Evolutionary conservation across 2,113 vertebrate genomes (phyloP).

Genomic region (Tragelaphus strepsiceros): DNA sequence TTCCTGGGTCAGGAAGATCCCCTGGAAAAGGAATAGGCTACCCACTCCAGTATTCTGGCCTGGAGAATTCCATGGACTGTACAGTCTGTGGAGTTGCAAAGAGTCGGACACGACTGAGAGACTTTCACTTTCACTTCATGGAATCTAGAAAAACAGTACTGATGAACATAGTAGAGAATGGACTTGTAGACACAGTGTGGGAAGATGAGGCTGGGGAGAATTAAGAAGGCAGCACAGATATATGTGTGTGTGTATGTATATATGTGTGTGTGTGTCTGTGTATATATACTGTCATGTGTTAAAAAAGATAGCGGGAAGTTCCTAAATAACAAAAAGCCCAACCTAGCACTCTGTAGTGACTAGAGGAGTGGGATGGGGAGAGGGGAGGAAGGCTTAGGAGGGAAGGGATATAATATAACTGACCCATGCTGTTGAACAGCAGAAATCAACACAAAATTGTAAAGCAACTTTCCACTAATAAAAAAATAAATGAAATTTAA

Average conservation of each 20-base stretch:
- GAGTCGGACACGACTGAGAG: fast-evolving
- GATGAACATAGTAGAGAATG: background rate
- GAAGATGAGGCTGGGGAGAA: background rate
- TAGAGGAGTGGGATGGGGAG: background rate
- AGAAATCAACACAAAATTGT: background rate
- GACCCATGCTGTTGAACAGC: background rate
- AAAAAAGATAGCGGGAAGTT: background rate
- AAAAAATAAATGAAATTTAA: background rate
- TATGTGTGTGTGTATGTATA: background rate
- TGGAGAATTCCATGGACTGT: no score
- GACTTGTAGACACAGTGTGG: background rate
- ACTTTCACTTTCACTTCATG: background rate
- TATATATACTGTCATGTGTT: background rate
- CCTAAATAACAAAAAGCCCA: background rate
- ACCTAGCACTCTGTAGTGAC: background rate
- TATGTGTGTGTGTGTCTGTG: background rate
- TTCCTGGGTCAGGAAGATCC: no score
- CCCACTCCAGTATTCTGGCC: no score
- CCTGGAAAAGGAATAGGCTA: no score
- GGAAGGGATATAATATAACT: background rate
- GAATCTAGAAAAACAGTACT: background rate
- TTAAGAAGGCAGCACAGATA: background rate
- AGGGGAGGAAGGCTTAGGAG: background rate
- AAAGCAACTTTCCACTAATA: background rate
- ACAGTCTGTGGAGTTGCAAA: no score